A percentile compares a stretch with the other conserved stretches of the same genome.
Conservation (phyloP, 2,797 vertebrate genomes). For the Phaenicophaeus curvirostris region DNA sequence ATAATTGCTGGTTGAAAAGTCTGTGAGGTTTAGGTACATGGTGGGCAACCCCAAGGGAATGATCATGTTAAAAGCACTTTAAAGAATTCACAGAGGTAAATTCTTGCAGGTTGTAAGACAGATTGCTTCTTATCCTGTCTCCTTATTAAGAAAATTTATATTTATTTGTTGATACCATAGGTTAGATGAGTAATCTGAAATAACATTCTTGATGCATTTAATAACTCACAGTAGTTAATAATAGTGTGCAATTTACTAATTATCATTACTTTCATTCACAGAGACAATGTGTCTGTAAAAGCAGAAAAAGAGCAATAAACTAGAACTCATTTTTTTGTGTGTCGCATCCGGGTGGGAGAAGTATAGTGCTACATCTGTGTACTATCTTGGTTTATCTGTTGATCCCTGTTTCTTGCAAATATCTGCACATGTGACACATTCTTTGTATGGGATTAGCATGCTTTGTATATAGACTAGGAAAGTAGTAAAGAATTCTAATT, state of each 20-base stretch:
- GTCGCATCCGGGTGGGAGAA: not conserved
- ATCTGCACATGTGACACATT: not conserved
- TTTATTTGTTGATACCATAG: not conserved
- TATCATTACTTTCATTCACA: not conserved
- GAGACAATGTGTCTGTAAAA: not conserved
- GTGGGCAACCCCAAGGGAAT: not conserved
- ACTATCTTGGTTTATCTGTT: not conserved
- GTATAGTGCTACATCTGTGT: not conserved
- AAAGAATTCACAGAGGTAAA: not conserved
- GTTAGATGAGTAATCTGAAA: not conserved
- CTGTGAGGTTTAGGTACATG: not conserved
- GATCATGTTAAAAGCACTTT: not conserved
- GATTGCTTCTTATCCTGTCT: not conserved
- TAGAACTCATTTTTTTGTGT: not conserved
- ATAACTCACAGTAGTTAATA: not conserved
- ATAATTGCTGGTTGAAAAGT: not conserved
- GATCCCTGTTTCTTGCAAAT: not conserved
- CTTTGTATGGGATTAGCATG: not conserved
- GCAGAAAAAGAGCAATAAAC: not conserved
- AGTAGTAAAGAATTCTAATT: not conserved
- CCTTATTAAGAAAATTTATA: not conserved
- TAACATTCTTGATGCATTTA: not conserved
- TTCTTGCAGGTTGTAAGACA: not conserved
- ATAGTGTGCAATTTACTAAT: not conserved
- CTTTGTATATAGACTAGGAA: not conserved